Percentiles rank a stretch among this genome's conserved stretches.
Evolutionary conservation across 2,797 vertebrate genomes (phyloP).

Genomic region (Mus minutoides): DNA sequence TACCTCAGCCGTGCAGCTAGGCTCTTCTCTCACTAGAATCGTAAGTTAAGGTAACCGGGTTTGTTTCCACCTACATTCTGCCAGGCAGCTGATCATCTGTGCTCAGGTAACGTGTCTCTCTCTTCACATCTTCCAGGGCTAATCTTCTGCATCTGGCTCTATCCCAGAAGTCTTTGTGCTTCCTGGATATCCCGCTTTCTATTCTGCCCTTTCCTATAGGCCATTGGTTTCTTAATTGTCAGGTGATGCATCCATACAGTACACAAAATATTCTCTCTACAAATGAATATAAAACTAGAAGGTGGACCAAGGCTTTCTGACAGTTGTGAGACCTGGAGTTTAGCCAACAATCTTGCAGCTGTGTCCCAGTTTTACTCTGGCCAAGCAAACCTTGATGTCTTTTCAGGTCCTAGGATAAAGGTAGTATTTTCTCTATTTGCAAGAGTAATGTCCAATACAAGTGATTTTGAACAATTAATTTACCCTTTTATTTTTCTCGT

Average conservation of each 20-base stretch:
- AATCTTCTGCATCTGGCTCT: background rate
- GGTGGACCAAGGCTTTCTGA: background rate
- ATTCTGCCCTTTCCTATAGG: background rate
- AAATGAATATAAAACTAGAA: background rate
- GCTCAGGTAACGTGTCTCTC: background rate
- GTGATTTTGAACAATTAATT: background rate
- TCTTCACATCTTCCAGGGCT: background rate
- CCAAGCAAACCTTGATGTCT: background rate
- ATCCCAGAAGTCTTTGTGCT: background rate
- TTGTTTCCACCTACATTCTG: background rate
- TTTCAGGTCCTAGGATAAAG: background rate
- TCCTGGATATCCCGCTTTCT: background rate
- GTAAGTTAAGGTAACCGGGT: background rate
- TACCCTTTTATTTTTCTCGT: constrained; percentile 16
- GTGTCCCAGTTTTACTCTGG: background rate
- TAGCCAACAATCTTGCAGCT: background rate
- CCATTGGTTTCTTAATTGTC: background rate
- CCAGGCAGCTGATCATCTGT: background rate
- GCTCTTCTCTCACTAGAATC: background rate
- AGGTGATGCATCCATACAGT: background rate
- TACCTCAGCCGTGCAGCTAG: background rate
- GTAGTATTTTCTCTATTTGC: background rate
- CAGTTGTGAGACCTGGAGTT: background rate
- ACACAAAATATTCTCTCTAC: background rate
- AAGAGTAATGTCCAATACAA: background rate